Percentiles rank a stretch among this genome's conserved stretches.
These are phyloP conservation scores for Drosophila hydei DNA, from an alignment of 1,140 invertebrate genomes.

Conservation along the genomic window DNA sequence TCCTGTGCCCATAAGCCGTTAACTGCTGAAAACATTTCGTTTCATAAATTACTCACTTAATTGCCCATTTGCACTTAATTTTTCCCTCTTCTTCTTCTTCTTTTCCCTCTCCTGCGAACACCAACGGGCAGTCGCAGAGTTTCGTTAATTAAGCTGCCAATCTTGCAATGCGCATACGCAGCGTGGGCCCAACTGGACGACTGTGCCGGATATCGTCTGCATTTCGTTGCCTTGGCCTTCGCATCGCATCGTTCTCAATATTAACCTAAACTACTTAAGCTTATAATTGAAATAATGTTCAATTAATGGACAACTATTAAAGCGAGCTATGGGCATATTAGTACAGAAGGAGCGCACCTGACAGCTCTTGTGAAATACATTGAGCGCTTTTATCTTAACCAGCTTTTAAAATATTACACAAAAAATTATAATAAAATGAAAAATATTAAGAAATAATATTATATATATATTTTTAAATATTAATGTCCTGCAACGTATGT, in stretches of 20 bases:
- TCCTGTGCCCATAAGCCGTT: constrained; percentile 44
- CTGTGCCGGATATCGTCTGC: neutral
- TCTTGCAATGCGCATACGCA: constrained; percentile 63
- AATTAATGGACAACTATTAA: constrained; percentile 5
- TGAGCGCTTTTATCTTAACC: neutral
- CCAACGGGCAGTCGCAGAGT: constrained; percentile 20
- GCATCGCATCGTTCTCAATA: constrained; percentile 3
- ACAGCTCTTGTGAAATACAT: too few species aligned
- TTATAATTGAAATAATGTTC: constrained; percentile 8
- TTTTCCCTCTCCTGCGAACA: neutral
- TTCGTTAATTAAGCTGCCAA: constrained; percentile 70
- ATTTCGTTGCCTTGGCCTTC: neutral
- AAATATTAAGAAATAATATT: too few species aligned
- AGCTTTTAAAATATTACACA: neutral
- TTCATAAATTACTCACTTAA: constrained; percentile 77
- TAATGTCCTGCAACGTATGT: too few species aligned
- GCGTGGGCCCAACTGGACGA: constrained; percentile 45
- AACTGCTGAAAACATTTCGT: constrained; percentile 52
- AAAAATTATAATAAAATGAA: neutral
- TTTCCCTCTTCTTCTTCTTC: constrained; percentile 25
- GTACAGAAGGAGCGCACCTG: too few species aligned
- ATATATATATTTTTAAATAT: too few species aligned
- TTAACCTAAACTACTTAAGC: neutral
- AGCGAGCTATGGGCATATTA: neutral
- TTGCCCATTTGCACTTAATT: constrained; percentile 81